Evolutionary conservation across 2,797 vertebrate species (phyloP).

Genomic region (Leuciscus waleckii): DNA sequence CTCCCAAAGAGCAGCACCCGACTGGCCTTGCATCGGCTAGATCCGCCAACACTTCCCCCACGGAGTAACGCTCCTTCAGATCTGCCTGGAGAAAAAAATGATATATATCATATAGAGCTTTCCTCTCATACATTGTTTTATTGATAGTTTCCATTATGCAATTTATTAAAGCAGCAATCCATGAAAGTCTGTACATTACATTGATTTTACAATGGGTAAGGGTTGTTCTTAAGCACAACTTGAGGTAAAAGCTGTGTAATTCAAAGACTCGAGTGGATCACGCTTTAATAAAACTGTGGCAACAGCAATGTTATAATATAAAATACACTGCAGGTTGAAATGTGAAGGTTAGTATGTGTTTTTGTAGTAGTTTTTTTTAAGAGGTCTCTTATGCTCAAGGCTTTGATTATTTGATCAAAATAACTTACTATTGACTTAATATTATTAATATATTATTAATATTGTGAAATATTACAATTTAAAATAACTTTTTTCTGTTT

Average conservation of each 20-base stretch:
- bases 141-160: not conserved
- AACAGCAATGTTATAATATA: not conserved
- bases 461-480: not conserved
- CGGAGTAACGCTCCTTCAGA: conserved; percentile 71
- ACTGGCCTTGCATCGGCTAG: conserved; percentile 78
- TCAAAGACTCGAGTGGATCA: not conserved
- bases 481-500: too few species aligned
- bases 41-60: conserved; percentile 73
- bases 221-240: not conserved
- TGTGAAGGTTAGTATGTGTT: not conserved
- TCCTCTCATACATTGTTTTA: not conserved
- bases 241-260: not conserved
- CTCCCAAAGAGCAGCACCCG: conserved; percentile 82
- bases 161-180: not conserved
- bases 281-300: not conserved
- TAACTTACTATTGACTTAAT: not conserved
- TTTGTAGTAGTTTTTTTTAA: not conserved
- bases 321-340: not conserved
- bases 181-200: not conserved
- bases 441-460: not conserved
- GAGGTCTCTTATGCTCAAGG: not conserved
- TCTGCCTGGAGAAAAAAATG: conserved; percentile 66
- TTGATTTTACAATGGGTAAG: not conserved
- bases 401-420: not conserved
- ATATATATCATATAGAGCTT: not conserved